These are phyloP conservation scores for Dicrostonyx torquatus DNA, from an alignment of 2,797 vertebrate species.

Conservation along the genomic window DNA sequence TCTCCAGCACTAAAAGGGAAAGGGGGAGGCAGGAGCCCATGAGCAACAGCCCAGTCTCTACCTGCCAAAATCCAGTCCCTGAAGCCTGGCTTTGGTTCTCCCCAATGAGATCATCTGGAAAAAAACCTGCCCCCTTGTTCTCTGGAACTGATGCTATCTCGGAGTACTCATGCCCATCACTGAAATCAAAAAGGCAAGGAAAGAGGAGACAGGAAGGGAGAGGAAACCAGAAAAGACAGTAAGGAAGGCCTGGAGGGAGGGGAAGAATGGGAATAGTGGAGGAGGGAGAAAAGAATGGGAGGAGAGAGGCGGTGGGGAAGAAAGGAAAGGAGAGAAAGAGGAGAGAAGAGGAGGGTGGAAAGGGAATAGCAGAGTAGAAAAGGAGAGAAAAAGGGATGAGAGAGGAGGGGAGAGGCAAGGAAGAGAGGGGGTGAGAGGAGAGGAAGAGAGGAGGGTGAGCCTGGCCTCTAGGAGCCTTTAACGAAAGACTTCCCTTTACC, in stretches of 20 bases:
- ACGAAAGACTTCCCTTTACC: conserved; percentile 66
- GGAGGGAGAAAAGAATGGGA: not conserved
- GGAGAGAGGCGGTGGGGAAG: not conserved
- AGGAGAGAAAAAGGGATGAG: too few relatives aligned
- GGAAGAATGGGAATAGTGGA: not conserved
- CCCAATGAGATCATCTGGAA: conserved; percentile 68
- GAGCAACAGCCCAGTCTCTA: not conserved
- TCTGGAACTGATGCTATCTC: conserved; percentile 73
- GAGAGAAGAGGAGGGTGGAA: too few relatives aligned
- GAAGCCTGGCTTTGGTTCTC: conserved; percentile 62
- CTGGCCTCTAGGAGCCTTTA: conserved; percentile 63
- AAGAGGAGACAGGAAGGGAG: not conserved
- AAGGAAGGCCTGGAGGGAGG: not conserved
- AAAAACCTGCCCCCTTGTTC: conserved; percentile 71
- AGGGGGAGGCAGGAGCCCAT: not conserved
- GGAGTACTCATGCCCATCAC: conserved; percentile 48
- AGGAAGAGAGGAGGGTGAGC: too few relatives aligned
- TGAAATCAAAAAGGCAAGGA: conserved; percentile 66
- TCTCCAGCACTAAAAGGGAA: not conserved
- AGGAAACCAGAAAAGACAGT: not conserved
- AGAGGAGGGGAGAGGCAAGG: too few relatives aligned
- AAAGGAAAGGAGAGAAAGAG: not conserved
- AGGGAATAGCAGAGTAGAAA: not conserved
- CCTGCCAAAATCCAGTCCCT: conserved; percentile 67
- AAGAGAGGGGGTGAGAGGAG: too few relatives aligned